Evolutionary conservation across 2,888 invertebrate genomes (phyloP).

Genomic region (Amphiduros pacificus): DNA sequence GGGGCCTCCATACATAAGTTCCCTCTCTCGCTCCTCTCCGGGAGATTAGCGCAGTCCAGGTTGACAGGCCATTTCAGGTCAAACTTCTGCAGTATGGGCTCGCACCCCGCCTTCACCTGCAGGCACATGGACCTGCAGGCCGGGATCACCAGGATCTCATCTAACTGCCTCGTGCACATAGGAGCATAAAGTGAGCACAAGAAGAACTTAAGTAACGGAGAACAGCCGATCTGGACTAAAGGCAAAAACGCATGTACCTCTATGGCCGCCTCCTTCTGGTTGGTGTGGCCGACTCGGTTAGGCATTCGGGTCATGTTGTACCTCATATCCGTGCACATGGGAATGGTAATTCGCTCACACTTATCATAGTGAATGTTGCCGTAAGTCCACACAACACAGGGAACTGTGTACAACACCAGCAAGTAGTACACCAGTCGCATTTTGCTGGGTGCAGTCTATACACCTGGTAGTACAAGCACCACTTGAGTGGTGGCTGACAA

Average conservation of each 20-base stretch:
- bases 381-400: background rate
- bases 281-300: conserved; percentile 79
- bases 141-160: conserved; percentile 73
- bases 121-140: conserved; percentile 86
- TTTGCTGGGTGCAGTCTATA: no score
- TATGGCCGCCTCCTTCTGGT: conserved; percentile 79
- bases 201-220: conserved; percentile 79
- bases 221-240: conserved; percentile 78
- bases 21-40: conserved; percentile 63
- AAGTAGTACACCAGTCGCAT: no score
- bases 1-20: conserved; percentile 77
- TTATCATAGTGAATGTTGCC: conserved; percentile 54
- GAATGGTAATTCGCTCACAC: conserved; percentile 79
- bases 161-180: conserved; percentile 84
- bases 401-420: no score
- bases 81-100: conserved; percentile 69
- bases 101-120: conserved; percentile 61
- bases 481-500: no score
- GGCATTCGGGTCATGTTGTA: conserved; percentile 88
- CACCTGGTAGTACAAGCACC: no score
- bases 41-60: conserved; percentile 79
- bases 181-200: conserved; percentile 89
- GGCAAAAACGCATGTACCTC: conserved; percentile 74
- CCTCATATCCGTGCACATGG: conserved; percentile 79
- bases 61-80: conserved; percentile 72